Evolutionary conservation across 2,797 vertebrate species (phyloP).

Genomic region (Diplodus sargus): DNA sequence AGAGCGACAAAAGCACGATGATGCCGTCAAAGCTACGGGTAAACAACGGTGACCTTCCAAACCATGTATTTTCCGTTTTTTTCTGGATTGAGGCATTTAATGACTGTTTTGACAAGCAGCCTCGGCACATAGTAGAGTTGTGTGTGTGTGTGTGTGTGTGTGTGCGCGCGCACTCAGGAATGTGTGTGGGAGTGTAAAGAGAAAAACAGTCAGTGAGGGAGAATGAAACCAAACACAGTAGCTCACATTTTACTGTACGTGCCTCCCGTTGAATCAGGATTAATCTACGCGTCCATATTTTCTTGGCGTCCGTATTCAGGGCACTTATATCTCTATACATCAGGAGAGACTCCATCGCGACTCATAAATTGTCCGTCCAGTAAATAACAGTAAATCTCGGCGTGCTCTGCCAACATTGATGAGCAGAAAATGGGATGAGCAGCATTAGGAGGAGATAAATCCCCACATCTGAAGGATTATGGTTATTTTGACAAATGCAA

Average conservation of each 20-base stretch:
- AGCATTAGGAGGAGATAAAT: constrained; percentile 82
- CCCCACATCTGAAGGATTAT: constrained; percentile 84
- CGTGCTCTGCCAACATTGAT: constrained; percentile 75
- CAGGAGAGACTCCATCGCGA: constrained; percentile 60
- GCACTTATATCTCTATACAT: constrained; percentile 68
- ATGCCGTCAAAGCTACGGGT: constrained; percentile 22
- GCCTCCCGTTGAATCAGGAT: constrained; percentile 29
- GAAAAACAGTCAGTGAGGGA: constrained; percentile 56
- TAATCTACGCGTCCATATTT: constrained; percentile 41
- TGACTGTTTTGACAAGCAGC: constrained; percentile 56
- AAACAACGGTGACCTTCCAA: constrained; percentile 54
- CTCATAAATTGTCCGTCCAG: constrained; percentile 72
- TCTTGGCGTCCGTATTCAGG: constrained; percentile 49
- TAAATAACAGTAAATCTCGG: constrained; percentile 79
- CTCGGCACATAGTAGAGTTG: constrained; percentile 40
- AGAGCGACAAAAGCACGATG: constrained; percentile 3
- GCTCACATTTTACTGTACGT: constrained; percentile 28
- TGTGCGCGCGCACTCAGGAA: constrained; percentile 28
- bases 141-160: constrained; percentile 50
- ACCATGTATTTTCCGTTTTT: constrained; percentile 8
- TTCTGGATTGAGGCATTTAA: constrained; percentile 44
- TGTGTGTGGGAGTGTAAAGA: constrained; percentile 66
- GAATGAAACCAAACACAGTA: constrained; percentile 43
- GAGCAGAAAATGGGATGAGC: constrained; percentile 84
- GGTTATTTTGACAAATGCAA: constrained; percentile 81